These are phyloP conservation scores for Benitochromis conjunctus DNA, from an alignment of 2,113 vertebrate species.

Conservation along the genomic window DNA sequence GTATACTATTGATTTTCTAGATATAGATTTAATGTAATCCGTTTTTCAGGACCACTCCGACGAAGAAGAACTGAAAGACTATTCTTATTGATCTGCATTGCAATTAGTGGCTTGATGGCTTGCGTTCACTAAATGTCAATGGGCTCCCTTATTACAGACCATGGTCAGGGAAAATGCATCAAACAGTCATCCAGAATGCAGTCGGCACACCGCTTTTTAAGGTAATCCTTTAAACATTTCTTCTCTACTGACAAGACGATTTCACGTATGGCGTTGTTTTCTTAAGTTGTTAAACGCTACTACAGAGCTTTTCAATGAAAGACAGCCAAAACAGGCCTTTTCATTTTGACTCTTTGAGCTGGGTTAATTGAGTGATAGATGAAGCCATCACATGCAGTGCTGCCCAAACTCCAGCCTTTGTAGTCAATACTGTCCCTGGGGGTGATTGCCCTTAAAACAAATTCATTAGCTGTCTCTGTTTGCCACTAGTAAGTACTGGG, in stretches of 20 bases:
- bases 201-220: background rate
- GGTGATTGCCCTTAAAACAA: constrained; percentile 39
- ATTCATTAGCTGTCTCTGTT: constrained; percentile 44
- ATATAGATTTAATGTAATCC: constrained; percentile 34
- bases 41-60: constrained; percentile 16
- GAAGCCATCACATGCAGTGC: constrained; percentile 33
- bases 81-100: constrained; percentile 21
- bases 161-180: background rate
- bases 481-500: constrained; percentile 21
- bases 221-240: background rate
- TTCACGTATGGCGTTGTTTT: background rate
- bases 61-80: constrained; percentile 47
- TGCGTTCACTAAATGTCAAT: constrained; percentile 22
- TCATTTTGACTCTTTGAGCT: background rate
- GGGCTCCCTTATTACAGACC: background rate
- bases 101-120: constrained; percentile 44
- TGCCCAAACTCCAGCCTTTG: constrained; percentile 14
- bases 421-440: constrained; percentile 22
- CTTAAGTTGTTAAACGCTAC: background rate
- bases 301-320: background rate
- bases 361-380: constrained; percentile 50
- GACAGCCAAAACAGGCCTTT: background rate
- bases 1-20: constrained; percentile 2
- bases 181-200: background rate
- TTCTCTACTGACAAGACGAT: background rate